Base-by-base conservation (phyloP, 2,113 vertebrate genomes). In the Bolborhynchus lineola region DNA sequence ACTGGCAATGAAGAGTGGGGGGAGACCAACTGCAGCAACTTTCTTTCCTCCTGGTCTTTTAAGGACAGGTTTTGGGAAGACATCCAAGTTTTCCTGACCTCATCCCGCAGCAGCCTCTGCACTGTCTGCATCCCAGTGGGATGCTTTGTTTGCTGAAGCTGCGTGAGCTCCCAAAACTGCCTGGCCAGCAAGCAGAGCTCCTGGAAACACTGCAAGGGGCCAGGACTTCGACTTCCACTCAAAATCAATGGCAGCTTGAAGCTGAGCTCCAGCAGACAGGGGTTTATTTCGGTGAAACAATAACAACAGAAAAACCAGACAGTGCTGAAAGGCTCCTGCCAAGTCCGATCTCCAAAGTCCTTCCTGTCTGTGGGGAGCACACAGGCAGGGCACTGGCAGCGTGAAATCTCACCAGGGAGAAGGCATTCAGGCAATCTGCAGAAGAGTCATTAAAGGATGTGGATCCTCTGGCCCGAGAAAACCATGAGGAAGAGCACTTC, bases 101-200 rank as follows among this genome's bases (percentile, higher is more conserved):
- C 55, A 59, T 33, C 44, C 70, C 37, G 26, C 49, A 29, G 39
- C 52, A 2, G 5, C 23, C 24, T 60, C 19, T 35, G 80, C 60
- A 20, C 49, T 28, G 42, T 33, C 52, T 44, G 35, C 14, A n/a
- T 83, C 88, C 35, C 65, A 17, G 49, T 1, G 8, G 1, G 52
- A 68, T 14, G 88, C 72, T 88, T 12, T 28, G 26, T 52, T 92
- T 1, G 35, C 29, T n/a, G 78, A 63, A 53, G 76, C 67, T n/a
- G 41, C 72, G 20, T 0, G 1, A 88, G 42, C 60, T 50, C 47
- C 59, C 64, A 41, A 8, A 29, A 10, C 2, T 5, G 10, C 41
- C 35, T 5, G 9, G 21, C 7, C 0, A 3, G 24, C 0, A 4
- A 60, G 35, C 2, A 15, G 41, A 26, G 52, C 47, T 41, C 74